phyloP scores from a whole-genome alignment of 2,113 vertebrate species.

The Caranx ignobilis region DNA sequence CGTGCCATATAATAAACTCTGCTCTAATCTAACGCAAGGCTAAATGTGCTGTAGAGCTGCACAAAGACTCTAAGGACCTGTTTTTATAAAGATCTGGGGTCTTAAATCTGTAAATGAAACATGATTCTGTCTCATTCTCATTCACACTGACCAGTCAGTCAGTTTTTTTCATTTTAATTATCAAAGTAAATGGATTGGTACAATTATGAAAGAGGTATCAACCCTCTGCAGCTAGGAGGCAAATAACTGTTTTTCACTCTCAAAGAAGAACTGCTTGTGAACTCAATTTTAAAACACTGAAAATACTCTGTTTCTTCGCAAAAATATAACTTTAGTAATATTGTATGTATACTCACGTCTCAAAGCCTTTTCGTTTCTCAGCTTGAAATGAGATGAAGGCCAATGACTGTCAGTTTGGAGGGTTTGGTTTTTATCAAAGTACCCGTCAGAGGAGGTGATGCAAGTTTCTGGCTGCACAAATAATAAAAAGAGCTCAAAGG shows the following conservation, averaged over 20 bases:
- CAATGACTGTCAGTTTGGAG: neutral
- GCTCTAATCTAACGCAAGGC: neutral
- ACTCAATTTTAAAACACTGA: no score
- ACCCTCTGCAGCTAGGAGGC: no score
- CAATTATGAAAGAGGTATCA: no score
- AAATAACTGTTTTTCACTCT: no score
- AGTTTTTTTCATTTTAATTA: no score
- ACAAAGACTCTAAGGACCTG: neutral
- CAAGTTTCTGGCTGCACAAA: no score
- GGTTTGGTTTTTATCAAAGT: no score
- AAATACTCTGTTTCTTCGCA: no score
- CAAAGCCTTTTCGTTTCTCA: neutral
- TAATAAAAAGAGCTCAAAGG: no score
- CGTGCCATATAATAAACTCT: neutral
- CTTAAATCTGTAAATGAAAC: slow-evolving; percentile 17
- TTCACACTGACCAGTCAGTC: neutral
- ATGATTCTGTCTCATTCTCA: slow-evolving; percentile 7
- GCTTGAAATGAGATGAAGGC: neutral
- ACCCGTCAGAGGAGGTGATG: no score
- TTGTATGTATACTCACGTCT: neutral
- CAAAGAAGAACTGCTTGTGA: no score
- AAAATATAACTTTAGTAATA: neutral
- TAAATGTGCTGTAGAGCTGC: neutral
- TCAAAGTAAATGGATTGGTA: no score
- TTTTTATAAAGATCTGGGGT: slow-evolving; percentile 26